These are phyloP conservation scores for Periparus ater DNA, from an alignment of 2,797 vertebrate species.

Conservation along the genomic window DNA sequence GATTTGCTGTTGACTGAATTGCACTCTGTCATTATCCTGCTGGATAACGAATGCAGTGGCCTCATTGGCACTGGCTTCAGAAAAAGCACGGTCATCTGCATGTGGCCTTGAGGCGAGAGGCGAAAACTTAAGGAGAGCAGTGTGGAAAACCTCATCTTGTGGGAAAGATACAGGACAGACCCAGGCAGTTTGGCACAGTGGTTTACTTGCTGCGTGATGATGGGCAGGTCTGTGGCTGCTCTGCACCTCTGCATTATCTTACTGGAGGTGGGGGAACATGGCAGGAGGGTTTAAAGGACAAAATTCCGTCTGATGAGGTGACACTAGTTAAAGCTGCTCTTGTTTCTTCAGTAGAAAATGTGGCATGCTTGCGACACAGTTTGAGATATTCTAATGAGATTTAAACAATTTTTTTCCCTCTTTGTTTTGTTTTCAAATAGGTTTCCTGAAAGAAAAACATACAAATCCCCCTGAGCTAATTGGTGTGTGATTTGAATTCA, in stretches of 20 bases:
- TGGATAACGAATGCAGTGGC: slow-evolving; percentile 66
- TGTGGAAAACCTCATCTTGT: neutral
- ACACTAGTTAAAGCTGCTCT: neutral
- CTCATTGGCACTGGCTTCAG: slow-evolving; percentile 64
- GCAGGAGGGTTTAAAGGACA: neutral
- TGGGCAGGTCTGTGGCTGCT: neutral
- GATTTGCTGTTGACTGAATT: slow-evolving; percentile 73
- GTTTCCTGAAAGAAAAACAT: slow-evolving; percentile 54
- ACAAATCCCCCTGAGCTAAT: slow-evolving; percentile 60
- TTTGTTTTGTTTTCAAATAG: slow-evolving; percentile 55
- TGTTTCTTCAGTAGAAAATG: neutral
- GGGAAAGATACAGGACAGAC: fast-evolving
- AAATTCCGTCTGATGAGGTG: neutral
- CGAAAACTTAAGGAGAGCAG: neutral
- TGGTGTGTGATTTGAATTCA: slow-evolving; percentile 63
- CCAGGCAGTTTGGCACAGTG: neutral
- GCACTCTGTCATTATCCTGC: slow-evolving; percentile 71
- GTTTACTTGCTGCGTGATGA: neutral
- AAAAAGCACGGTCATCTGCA: slow-evolving; percentile 60
- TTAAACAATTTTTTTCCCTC: neutral
- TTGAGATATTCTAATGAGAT: slow-evolving; percentile 37
- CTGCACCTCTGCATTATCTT: neutral
- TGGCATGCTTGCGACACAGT: neutral
- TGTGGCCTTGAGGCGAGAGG: slow-evolving; percentile 51
- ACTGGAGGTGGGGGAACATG: neutral